Evolutionary conservation across 2,888 invertebrate genomes (phyloP), one percentile per base, ranked within the genome.

Genomic region (Ophion costatus): DNA sequence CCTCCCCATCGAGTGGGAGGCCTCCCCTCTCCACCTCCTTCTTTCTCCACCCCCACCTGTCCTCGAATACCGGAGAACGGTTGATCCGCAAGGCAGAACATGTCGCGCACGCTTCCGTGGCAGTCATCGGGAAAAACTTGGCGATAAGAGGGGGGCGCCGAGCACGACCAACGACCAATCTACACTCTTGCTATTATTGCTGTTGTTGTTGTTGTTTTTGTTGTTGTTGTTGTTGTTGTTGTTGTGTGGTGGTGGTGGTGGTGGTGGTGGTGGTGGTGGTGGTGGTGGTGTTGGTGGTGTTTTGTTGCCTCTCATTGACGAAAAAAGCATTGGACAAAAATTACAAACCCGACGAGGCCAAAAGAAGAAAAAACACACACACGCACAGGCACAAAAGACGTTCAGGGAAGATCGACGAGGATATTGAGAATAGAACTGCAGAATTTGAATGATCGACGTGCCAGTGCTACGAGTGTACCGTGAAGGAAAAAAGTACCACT

Each of bases 81-180:
- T 81, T 81, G 63, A 78, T 84, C 81, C 78, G 78, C 61, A 3
- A 70, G 78, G 89, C 91, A 91, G 91, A 91, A 90, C 90, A 91
- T 91, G 91, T 89, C 90, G 91, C 89, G 89, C 90, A 89, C 88
- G 91, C 90, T 86, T 88, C 85, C 89, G 88, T 89, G 88, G 89
- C 90, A 92, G 92, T 91, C 91, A 89, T 88, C 90, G 89, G 87
- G 88, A 90, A 91, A 92, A 90, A 91, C 88, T 89, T 89, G 89
- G 73, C 80, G 82, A 78, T 78, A 74, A 67, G 64, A 29, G 86
- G 74, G 87, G 56, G 14, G 17, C 11, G 11, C 57, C 66, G 56
- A 51, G 22, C 22, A 33, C 17, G 22, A 45, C 45, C 59, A 77
- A 56, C 7, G 9, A 38, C 29, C 33, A 56, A 51, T 45, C 29